Evolutionary conservation across 2,888 invertebrate genomes (phyloP), one percentile per base, ranked within the genome.

Genomic region (Napeogenes sylphis): DNA sequence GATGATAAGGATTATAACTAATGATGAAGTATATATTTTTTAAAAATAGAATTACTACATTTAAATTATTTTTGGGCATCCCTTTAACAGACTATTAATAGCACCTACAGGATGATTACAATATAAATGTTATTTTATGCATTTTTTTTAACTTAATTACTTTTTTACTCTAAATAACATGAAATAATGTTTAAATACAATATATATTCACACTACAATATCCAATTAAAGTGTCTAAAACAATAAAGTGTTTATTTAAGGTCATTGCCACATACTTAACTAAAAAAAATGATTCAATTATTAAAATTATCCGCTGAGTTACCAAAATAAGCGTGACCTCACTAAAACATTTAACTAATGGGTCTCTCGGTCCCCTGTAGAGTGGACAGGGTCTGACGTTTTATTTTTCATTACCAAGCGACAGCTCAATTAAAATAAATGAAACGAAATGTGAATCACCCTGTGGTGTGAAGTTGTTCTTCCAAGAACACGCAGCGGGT

Each of bases 401-500:
- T 71, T 71, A 70, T 70, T 72, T 69, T 69, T 70, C 64, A 67
- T 66, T 65, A 67, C 59, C 62, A 72, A 72, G 63, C 71, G 75
- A 74, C 75, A 76, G 74, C 70, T 75, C 75, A 75, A 76, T 76
- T 73, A 74, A 73, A 71, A 71, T 71, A 73, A 70, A 73, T 68
- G 71, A 71, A 67, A 68, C 66, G 57, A 61, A 67, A 71, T 70
- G 67, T 73, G 74, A 73, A 72, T 74, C 73, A 74, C 45, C 71
- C 73, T 71, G 71, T 73, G 66, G 66, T 68, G 67, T 66, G 65
- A 68, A 67, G 62, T 66, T 68, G 56, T 60, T 74, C 70, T 85
- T 85, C 85, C 71, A 35, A 76, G 86, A 86, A 86, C 79, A 77
- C 64, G 75, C 84, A 75, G 76, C 84, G 77, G 84, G 85, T 74